These are phyloP conservation scores for Acanthornis magna DNA, from an alignment of 2,797 vertebrate species.

Conservation along the genomic window DNA sequence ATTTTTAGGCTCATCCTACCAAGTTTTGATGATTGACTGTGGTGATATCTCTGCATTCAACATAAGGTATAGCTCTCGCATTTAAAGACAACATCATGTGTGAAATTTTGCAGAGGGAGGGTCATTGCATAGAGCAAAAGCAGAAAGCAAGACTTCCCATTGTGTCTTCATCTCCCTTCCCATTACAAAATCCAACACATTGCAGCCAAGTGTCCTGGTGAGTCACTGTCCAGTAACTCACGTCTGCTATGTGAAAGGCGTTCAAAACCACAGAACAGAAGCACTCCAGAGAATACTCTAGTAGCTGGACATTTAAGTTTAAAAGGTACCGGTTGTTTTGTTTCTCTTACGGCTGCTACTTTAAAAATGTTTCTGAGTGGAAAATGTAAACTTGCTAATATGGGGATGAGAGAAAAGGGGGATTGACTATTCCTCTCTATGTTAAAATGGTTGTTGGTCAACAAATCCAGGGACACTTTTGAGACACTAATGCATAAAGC, in stretches of 20 bases:
- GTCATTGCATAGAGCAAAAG: not conserved
- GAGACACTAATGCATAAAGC: not conserved
- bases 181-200: not conserved
- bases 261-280: not conserved
- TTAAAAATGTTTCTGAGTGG: not conserved
- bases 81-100: not conserved
- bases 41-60: not conserved
- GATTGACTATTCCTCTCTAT: not conserved
- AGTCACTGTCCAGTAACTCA: slow-evolving; percentile 31
- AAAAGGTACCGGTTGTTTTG: not conserved
- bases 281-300: not conserved
- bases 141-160: not conserved
- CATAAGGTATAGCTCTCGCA: not conserved
- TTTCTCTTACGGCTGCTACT: not conserved
- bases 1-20: not conserved
- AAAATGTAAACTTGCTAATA: not conserved
- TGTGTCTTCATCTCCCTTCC: not conserved
- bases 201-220: not conserved
- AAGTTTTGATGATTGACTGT: not conserved
- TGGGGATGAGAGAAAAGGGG: not conserved
- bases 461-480: not conserved
- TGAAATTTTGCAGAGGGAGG: not conserved
- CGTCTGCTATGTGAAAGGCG: not conserved
- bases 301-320: slow-evolving; percentile 25
- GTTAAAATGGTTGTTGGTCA: not conserved